phyloP scores from a whole-genome alignment of 2,888 invertebrate species.

The Endotricha flammealis region DNA sequence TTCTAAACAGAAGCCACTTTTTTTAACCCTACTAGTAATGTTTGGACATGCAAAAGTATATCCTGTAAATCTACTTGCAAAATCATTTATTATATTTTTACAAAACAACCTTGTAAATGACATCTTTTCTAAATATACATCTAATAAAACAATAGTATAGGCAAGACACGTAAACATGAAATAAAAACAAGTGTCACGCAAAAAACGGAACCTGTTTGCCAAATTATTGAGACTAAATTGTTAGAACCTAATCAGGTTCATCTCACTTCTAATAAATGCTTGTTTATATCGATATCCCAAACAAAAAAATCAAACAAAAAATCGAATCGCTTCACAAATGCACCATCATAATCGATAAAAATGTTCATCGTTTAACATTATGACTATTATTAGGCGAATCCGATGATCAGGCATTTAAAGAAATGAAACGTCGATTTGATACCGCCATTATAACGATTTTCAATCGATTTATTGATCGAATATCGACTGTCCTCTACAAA shows the following conservation, averaged over 20 bases:
- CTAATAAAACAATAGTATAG: no score
- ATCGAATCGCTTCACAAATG: constrained; percentile 30
- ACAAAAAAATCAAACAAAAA: constrained; percentile 18
- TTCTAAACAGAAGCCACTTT: no score
- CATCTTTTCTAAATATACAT: no score
- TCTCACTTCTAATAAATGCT: no score
- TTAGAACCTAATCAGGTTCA: constrained; percentile 24
- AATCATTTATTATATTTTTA: no score
- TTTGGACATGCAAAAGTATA: no score
- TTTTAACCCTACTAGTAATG: no score
- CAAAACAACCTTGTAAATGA: no score
- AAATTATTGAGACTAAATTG: constrained; percentile 6
- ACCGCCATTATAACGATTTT: constrained; percentile 72
- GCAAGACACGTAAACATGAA: no score
- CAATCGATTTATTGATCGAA: constrained; percentile 77
- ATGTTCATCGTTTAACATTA: constrained; percentile 65
- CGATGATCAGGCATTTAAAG: constrained; percentile 75
- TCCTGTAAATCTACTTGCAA: no score
- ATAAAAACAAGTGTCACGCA: no score
- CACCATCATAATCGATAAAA: constrained; percentile 42
- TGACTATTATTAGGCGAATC: constrained; percentile 73
- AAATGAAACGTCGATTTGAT: constrained; percentile 73
- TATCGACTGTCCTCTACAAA: constrained; percentile 76
- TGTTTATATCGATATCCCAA: not conserved
- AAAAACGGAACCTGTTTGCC: no score